These are phyloP conservation scores for Perognathus longimembris DNA, from an alignment of 2,113 vertebrate species.

Conservation along the genomic window DNA sequence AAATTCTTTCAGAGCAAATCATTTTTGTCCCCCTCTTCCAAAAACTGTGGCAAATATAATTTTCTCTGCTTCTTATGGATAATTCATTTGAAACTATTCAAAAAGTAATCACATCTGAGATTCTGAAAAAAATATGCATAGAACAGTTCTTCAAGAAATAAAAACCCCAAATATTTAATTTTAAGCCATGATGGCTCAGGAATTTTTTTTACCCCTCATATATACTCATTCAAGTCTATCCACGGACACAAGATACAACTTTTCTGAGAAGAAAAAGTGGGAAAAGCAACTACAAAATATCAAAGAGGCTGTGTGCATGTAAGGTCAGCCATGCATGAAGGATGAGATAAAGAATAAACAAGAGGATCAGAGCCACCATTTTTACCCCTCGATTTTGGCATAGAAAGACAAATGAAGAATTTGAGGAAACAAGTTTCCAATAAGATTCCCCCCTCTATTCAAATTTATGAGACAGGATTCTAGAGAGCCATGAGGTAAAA, in stretches of 20 bases:
- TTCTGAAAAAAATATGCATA: conserved; percentile 12
- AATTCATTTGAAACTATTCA: conserved; percentile 48
- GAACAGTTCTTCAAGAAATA: conserved; percentile 12
- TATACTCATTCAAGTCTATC: neutral
- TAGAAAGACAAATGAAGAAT: neutral
- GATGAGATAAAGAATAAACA: neutral
- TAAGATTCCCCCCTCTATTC: neutral
- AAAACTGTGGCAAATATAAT: conserved; percentile 18
- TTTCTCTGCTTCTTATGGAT: neutral
- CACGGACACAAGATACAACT: neutral
- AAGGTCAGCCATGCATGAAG: neutral
- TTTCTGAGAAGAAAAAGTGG: neutral
- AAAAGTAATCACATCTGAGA: conserved; percentile 43
- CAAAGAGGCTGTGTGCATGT: neutral
- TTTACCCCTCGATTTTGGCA: neutral
- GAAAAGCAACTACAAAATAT: neutral
- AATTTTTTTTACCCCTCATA: neutral
- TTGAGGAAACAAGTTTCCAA: neutral
- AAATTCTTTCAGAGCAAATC: conserved; percentile 17
- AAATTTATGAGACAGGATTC: neutral
- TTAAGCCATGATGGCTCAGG: neutral
- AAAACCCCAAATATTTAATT: neutral
- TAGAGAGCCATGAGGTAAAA: neutral
- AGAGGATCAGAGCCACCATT: neutral
- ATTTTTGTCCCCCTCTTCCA: neutral